Conservation (phyloP, 1,140 invertebrate species). For the Bombus waltoni region DNA sequence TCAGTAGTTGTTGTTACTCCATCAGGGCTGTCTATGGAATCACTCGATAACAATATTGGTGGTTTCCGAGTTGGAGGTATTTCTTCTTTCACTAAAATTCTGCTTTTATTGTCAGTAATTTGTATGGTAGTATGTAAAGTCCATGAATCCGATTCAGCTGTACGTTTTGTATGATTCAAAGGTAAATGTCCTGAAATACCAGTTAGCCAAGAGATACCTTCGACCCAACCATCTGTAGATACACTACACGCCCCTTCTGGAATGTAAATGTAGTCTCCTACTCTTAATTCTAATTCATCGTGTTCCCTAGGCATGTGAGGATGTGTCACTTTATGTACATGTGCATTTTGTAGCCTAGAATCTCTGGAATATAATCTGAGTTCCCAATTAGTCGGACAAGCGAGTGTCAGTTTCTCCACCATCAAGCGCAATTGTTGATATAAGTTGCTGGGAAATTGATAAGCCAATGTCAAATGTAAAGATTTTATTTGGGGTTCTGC, state of each 20-base stretch:
- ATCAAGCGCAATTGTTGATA: constrained; percentile 89
- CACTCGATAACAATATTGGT: constrained; percentile 79
- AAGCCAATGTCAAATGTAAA: constrained; percentile 93
- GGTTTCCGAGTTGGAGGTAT: constrained; percentile 73
- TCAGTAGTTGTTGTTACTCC: constrained; percentile 74
- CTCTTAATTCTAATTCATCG: constrained; percentile 93
- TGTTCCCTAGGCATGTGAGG: constrained; percentile 89
- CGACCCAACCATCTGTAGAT: constrained; percentile 93
- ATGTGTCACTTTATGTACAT: constrained; percentile 92
- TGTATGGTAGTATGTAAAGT: constrained; percentile 90
- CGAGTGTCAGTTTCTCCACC: constrained; percentile 88
- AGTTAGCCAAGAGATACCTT: constrained; percentile 94
- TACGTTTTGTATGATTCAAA: constrained; percentile 90
- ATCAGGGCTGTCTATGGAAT: constrained; percentile 82
- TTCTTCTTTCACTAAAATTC: constrained; percentile 66
- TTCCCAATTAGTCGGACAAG: constrained; percentile 90
- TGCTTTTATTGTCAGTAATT: constrained; percentile 80
- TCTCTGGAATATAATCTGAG: constrained; percentile 93
- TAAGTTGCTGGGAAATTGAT: constrained; percentile 90
- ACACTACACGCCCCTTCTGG: constrained; percentile 87
- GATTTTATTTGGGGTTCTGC: constrained; percentile 91
- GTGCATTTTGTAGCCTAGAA: constrained; percentile 85
- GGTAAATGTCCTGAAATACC: constrained; percentile 91
- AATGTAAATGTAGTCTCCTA: constrained; percentile 94
- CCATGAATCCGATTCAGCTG: constrained; percentile 95